Evolutionary conservation across 2,797 vertebrate species (phyloP).

Genomic region (Pseudomugil tenellus): DNA sequence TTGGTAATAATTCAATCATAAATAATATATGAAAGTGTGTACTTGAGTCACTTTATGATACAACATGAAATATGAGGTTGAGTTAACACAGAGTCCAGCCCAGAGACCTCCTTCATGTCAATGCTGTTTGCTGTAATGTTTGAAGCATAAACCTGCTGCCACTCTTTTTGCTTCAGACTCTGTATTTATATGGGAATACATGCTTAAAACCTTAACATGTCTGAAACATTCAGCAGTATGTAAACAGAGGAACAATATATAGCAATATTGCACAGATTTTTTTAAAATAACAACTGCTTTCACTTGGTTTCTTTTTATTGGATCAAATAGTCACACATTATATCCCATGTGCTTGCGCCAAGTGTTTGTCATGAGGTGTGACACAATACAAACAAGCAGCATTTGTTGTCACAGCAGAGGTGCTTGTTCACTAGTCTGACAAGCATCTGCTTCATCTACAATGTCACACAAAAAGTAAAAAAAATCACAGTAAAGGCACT

Average conservation of each 20-base stretch:
- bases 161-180: neutral
- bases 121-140: neutral
- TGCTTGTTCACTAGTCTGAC: constrained; percentile 12
- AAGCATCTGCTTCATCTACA: neutral
- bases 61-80: neutral
- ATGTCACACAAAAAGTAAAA: neutral
- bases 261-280: too few relatives aligned
- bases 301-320: neutral
- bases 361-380: constrained; percentile 16
- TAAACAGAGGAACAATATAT: too few relatives aligned
- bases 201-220: too few relatives aligned
- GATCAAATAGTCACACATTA: neutral
- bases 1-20: neutral
- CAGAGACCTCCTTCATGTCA: neutral
- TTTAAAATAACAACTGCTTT: neutral
- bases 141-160: neutral
- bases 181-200: too few relatives aligned
- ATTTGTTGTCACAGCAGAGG: neutral
- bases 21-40: neutral
- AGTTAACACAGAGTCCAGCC: neutral
- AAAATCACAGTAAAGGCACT: too few relatives aligned
- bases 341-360: neutral
- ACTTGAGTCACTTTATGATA: neutral
- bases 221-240: too few relatives aligned
- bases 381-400: neutral